Evolutionary conservation across 2,113 vertebrate genomes (phyloP).

Genomic region (Cyprinodon variegatus): DNA sequence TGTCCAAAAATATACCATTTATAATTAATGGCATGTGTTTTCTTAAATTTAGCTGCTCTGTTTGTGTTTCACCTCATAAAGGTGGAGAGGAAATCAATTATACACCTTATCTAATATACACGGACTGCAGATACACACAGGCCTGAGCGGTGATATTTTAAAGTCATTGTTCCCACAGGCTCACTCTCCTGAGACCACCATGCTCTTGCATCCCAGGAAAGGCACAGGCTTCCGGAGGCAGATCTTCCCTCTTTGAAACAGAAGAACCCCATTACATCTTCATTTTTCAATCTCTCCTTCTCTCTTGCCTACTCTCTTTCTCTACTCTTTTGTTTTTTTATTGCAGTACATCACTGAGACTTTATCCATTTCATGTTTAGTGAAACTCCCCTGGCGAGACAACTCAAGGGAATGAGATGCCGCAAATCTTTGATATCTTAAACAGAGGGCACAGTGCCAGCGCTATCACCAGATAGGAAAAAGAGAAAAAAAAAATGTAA

Average conservation of each 20-base stretch:
- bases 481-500: conserved; percentile 46
- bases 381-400: conserved; percentile 77
- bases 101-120: conserved; percentile 63
- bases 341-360: conserved; percentile 62
- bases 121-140: conserved; percentile 63
- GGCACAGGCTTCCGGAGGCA: conserved; percentile 50
- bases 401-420: conserved; percentile 72
- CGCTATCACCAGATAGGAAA: conserved; percentile 71
- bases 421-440: conserved; percentile 83
- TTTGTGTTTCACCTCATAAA: conserved; percentile 55
- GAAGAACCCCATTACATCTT: conserved; percentile 69
- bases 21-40: conserved; percentile 55
- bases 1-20: background rate
- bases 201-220: conserved; percentile 60
- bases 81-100: conserved; percentile 58
- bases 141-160: conserved; percentile 64
- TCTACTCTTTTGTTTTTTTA: conserved; percentile 16
- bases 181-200: conserved; percentile 64
- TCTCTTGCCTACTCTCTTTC: conserved; percentile 19
- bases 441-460: conserved; percentile 81
- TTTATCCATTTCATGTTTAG: conserved; percentile 81
- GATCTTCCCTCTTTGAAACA: conserved; percentile 58
- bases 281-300: conserved; percentile 57
- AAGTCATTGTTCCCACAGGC: conserved; percentile 55
- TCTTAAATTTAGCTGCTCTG: conserved; percentile 48